These are phyloP conservation scores for Sceliomorpha sp. DNA, from an alignment of 2,888 invertebrate species.

Conservation along the genomic window DNA sequence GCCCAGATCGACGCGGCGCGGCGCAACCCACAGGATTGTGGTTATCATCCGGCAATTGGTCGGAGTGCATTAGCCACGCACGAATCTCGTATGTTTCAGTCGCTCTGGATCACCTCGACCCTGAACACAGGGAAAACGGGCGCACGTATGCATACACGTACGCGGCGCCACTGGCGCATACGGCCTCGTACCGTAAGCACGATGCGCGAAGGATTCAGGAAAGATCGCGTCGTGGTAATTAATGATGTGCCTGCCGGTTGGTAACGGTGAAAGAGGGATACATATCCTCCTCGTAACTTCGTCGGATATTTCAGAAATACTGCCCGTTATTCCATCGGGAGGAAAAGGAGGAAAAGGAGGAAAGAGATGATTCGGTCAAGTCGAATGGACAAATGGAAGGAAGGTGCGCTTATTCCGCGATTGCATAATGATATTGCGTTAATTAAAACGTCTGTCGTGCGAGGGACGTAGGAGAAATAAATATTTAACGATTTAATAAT, in stretches of 20 bases:
- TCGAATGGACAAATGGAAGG: too few species aligned
- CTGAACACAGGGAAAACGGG: conserved; percentile 26
- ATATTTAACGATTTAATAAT: too few species aligned
- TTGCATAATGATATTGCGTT: too few species aligned
- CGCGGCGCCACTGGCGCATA: conserved; percentile 34
- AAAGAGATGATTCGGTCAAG: too few species aligned
- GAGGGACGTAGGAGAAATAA: too few species aligned
- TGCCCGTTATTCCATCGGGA: too few species aligned
- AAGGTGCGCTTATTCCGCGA: too few species aligned
- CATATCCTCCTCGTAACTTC: conserved; percentile 21
- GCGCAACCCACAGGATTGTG: conserved; percentile 64
- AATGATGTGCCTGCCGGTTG: conserved; percentile 57
- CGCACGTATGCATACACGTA: conserved; percentile 34
- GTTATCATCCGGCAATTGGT: conserved; percentile 69
- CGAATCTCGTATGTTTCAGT: conserved; percentile 59
- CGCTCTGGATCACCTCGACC: conserved; percentile 55
- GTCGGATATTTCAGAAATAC: conserved; percentile 33
- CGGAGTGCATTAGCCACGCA: conserved; percentile 71
- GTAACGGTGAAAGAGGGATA: conserved; percentile 53
- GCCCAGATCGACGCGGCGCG: conserved; percentile 4
- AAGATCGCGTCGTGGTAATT: conserved; percentile 56
- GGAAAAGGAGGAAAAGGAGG: too few species aligned
- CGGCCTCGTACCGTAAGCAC: conserved; percentile 42
- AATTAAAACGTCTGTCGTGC: too few species aligned
- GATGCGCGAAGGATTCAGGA: conserved; percentile 50